Conservation (phyloP, 2,888 invertebrate species). For the Ormyrus labotus region DNA sequence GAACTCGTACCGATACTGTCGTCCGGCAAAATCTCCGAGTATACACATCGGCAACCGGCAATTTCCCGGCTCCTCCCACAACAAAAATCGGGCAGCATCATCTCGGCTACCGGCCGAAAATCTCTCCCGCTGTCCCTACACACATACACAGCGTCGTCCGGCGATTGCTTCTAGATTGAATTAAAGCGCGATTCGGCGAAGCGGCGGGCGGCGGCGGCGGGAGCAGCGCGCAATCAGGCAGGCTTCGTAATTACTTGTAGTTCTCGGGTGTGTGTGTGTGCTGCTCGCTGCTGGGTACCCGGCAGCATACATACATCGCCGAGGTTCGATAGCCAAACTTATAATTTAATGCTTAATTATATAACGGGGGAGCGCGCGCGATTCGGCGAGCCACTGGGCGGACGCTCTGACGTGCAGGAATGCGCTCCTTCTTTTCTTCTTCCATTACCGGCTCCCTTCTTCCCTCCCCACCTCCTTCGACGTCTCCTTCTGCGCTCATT, state of each 20-base stretch:
- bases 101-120: too few species aligned
- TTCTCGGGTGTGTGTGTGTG: conserved; percentile 56
- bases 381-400: conserved; percentile 75
- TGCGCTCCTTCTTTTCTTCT: conserved; percentile 31
- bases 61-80: too few species aligned
- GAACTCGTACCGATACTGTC: too few species aligned
- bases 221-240: conserved; percentile 33
- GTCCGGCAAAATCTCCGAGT: too few species aligned
- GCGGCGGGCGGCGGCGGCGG: conserved; percentile 3
- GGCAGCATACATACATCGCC: conserved; percentile 61
- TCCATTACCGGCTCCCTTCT: conserved; percentile 9
- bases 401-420: conserved; percentile 68
- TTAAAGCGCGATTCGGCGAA: conserved; percentile 41
- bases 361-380: conserved; percentile 72
- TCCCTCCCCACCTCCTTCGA: neutral
- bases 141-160: neutral
- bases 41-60: too few species aligned
- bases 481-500: conserved; percentile 32
- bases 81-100: too few species aligned
- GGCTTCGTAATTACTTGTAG: conserved; percentile 71
- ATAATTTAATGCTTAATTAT: conserved; percentile 76
- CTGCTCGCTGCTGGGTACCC: conserved; percentile 58
- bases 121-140: too few species aligned
- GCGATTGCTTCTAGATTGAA: conserved; percentile 47
- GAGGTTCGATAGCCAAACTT: conserved; percentile 74